phyloP scores from a whole-genome alignment of 2,888 invertebrate species.

The Phymatocera aterrima region DNA sequence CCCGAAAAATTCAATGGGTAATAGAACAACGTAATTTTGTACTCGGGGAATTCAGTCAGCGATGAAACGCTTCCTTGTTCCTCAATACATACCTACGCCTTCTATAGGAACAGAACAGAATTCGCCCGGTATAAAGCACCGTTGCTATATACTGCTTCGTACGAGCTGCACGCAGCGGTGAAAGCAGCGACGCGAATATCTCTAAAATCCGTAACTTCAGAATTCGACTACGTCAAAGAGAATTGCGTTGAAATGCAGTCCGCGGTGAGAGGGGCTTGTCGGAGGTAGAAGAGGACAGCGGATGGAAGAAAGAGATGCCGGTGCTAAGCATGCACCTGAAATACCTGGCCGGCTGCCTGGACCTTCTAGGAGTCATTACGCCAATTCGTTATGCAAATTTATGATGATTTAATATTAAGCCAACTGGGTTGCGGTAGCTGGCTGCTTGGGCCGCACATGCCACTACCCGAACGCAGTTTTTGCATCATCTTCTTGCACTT shows the following conservation, averaged over 20 bases:
- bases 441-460: constrained; percentile 45
- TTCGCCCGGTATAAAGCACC: neutral
- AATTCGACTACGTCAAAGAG: constrained; percentile 36
- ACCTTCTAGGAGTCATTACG: constrained; percentile 62
- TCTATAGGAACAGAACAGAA: too few relatives aligned
- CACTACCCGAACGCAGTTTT: constrained; percentile 39
- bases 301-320: neutral
- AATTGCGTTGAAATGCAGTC: constrained; percentile 26
- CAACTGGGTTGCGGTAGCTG: constrained; percentile 52
- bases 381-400: constrained; percentile 68
- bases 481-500: constrained; percentile 36
- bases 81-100: too few relatives aligned
- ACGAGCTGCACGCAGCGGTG: neutral
- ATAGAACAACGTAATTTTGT: neutral
- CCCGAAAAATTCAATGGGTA: neutral
- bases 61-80: neutral
- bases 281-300: neutral
- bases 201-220: neutral
- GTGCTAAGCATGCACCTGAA: constrained; percentile 30
- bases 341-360: constrained; percentile 47
- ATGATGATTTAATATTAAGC: constrained; percentile 67
- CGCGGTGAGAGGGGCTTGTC: constrained; percentile 2
- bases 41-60: neutral
- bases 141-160: neutral
- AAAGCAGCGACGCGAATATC: constrained; percentile 26